Conservation (phyloP, 2,113 vertebrate species). For the Microcebus lehilahytsara region DNA sequence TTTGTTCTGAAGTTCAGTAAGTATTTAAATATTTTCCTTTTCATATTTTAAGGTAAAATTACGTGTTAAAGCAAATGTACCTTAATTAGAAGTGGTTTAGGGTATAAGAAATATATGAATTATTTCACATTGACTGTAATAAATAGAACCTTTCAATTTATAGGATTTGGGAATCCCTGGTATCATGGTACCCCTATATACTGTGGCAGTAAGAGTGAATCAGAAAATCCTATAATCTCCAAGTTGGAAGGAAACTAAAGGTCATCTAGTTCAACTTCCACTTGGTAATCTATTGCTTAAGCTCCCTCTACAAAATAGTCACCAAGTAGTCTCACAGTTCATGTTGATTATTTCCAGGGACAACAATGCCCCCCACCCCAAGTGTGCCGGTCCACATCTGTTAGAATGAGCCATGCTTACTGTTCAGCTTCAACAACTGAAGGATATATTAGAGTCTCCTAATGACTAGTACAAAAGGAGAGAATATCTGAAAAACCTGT, state of each 20-base stretch:
- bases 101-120: background rate
- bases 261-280: background rate
- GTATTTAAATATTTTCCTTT: constrained; percentile 8
- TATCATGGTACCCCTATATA: background rate
- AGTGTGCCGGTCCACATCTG: background rate
- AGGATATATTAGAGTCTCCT: background rate
- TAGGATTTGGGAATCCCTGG: background rate
- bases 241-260: background rate
- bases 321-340: background rate
- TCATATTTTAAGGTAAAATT: constrained; percentile 1
- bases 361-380: background rate
- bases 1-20: constrained; percentile 47
- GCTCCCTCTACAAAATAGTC: background rate
- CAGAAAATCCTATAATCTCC: background rate
- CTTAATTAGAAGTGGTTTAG: background rate
- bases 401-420: background rate
- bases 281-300: background rate
- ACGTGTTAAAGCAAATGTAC: background rate
- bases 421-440: background rate
- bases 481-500: background rate
- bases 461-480: background rate
- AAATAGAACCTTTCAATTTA: background rate
- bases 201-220: background rate
- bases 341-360: background rate
- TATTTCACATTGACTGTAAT: background rate